A percentile compares a stretch with the other conserved stretches of the same genome.
Conservation (phyloP, 1,140 invertebrate genomes). For the Papilio xuthus region DNA sequence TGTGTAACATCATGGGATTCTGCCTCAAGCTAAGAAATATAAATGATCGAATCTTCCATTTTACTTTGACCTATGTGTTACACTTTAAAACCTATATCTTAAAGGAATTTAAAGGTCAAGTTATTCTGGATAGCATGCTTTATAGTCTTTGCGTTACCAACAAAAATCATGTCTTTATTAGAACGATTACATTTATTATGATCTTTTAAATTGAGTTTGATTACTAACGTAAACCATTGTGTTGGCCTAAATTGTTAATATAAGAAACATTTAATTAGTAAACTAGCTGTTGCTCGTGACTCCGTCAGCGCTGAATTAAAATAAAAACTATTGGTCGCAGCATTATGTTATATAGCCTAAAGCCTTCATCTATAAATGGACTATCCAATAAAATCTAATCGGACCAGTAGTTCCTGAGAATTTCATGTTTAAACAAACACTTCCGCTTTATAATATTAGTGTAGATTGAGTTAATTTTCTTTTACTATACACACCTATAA, state of each 20-base stretch:
- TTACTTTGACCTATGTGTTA: constrained; percentile 43
- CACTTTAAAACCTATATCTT: neutral
- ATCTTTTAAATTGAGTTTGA: constrained; percentile 41
- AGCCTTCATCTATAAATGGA: no score
- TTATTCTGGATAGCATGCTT: constrained; percentile 48
- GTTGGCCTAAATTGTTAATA: neutral
- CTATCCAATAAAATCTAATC: no score
- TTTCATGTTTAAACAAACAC: no score
- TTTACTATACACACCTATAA: neutral
- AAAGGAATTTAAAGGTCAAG: constrained; percentile 36
- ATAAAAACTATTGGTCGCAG: no score
- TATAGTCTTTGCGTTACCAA: constrained; percentile 50
- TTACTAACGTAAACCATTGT: constrained; percentile 34
- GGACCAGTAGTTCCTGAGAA: no score
- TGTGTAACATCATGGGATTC: constrained; percentile 56
- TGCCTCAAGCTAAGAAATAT: constrained; percentile 59
- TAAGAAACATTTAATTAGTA: neutral
- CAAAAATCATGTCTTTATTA: constrained; percentile 71
- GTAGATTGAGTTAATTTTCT: neutral
- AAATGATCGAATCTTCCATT: constrained; percentile 46
- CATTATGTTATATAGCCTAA: no score
- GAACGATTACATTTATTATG: constrained; percentile 60
- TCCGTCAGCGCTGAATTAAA: no score
- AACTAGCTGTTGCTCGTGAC: no score
- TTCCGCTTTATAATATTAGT: no score